These are phyloP conservation scores for Pseudomyrmex flavicornis DNA, from an alignment of 1,140 invertebrate species.

Conservation along the genomic window DNA sequence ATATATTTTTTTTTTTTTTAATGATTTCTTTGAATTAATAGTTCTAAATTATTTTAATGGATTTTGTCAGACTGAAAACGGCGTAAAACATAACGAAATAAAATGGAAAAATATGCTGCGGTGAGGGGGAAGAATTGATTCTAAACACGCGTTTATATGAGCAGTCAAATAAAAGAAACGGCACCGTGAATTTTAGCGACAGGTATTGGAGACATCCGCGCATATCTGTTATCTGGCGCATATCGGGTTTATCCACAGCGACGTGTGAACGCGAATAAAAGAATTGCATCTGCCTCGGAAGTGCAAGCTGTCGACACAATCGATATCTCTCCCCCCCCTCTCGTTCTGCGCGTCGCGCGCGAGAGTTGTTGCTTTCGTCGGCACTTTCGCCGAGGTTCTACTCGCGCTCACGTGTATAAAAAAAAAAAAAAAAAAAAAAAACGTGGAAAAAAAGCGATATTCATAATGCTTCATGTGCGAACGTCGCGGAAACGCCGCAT, in stretches of 20 bases:
- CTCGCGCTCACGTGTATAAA: constrained; percentile 60
- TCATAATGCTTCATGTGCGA: constrained; percentile 28
- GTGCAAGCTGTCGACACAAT: constrained; percentile 57
- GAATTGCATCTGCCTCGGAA: constrained; percentile 56
- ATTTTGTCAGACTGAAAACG: no score
- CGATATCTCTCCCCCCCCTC: constrained; percentile 38
- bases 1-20: background rate
- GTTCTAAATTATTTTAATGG: no score
- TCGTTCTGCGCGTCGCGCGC: background rate
- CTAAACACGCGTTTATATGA: background rate
- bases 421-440: background rate
- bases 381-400: constrained; percentile 8
- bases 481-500: constrained; percentile 56
- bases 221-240: constrained; percentile 34
- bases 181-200: constrained; percentile 28
- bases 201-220: constrained; percentile 46
- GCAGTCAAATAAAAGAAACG: background rate
- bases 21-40: background rate
- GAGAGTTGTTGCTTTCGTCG: constrained; percentile 53
- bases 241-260: constrained; percentile 50
- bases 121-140: background rate
- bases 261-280: constrained; percentile 53
- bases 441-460: constrained; percentile 53
- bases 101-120: background rate
- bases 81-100: background rate